phyloP scores from a whole-genome alignment of 1,140 invertebrate species.

The Musca vetustissima region DNA sequence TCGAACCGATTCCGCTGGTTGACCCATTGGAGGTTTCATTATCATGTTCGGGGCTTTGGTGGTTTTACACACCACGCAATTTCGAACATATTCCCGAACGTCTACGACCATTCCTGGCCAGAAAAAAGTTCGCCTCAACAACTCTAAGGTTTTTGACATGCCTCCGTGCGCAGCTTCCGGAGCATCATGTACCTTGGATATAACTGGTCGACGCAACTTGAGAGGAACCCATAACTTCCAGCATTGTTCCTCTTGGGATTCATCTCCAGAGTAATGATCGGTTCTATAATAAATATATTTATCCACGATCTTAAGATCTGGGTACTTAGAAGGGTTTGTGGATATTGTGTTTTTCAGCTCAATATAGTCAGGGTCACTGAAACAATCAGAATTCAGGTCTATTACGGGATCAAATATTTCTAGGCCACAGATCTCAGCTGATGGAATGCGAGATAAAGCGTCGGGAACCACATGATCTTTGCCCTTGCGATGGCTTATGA shows the following conservation, averaged over 20 bases:
- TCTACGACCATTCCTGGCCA: too few species aligned
- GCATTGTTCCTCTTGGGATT: background rate
- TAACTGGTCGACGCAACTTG: background rate
- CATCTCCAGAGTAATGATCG: background rate
- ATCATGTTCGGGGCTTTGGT: too few species aligned
- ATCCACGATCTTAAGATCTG: background rate
- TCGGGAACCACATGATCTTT: slow-evolving; percentile 18
- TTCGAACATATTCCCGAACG: background rate
- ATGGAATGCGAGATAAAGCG: too few species aligned
- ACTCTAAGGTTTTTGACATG: too few species aligned
- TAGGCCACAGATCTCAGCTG: too few species aligned
- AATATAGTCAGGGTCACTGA: background rate
- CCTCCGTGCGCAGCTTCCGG: too few species aligned
- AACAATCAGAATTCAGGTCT: too few species aligned
- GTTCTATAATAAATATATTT: background rate
- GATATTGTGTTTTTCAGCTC: background rate
- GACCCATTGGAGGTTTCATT: too few species aligned
- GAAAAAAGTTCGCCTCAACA: too few species aligned
- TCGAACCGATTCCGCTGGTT: too few species aligned
- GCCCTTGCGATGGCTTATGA: too few species aligned
- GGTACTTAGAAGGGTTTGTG: background rate
- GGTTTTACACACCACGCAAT: background rate
- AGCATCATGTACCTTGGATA: background rate
- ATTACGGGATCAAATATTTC: too few species aligned
- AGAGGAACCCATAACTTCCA: background rate